phyloP scores from a whole-genome alignment of 2,888 invertebrate species.

The Torymus tubicola region DNA sequence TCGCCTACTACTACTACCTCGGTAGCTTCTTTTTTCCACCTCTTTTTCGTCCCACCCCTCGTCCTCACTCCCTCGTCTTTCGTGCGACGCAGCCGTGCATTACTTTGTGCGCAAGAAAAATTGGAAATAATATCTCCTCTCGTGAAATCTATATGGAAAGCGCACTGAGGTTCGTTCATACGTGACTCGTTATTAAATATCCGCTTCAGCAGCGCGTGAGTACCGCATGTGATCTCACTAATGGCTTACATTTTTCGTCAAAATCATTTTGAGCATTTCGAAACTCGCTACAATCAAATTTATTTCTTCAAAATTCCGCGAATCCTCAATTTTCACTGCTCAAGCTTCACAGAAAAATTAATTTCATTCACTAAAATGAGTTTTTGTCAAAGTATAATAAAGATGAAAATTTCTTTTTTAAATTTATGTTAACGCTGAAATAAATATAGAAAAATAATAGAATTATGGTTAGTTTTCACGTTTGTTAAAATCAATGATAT shows the following conservation, averaged over 20 bases:
- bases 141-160: conserved; percentile 67
- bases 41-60: conserved; percentile 46
- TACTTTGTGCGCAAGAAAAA: conserved; percentile 74
- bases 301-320: not conserved
- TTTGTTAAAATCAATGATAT: no score
- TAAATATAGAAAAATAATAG: no score
- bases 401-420: no score
- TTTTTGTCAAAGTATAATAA: no score
- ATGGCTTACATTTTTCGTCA: conserved; percentile 54
- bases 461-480: no score
- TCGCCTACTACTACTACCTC: conserved; percentile 45
- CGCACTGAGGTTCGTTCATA: conserved; percentile 69
- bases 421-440: no score
- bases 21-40: conserved; percentile 46
- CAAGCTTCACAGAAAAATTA: no score
- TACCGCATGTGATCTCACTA: conserved; percentile 54
- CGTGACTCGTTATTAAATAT: conserved; percentile 71
- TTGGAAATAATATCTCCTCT: conserved; percentile 75
- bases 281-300: conserved; percentile 18
- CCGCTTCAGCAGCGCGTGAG: conserved; percentile 62
- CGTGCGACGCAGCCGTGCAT: conserved; percentile 62
- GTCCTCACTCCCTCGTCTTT: conserved; percentile 29
- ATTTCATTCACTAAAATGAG: no score
- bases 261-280: conserved; percentile 42
- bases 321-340: no score